A percentile compares a stretch with the other conserved stretches of the same genome.
phyloP scores from a whole-genome alignment of 2,113 vertebrate species.

The Sceloporus tristichus region DNA sequence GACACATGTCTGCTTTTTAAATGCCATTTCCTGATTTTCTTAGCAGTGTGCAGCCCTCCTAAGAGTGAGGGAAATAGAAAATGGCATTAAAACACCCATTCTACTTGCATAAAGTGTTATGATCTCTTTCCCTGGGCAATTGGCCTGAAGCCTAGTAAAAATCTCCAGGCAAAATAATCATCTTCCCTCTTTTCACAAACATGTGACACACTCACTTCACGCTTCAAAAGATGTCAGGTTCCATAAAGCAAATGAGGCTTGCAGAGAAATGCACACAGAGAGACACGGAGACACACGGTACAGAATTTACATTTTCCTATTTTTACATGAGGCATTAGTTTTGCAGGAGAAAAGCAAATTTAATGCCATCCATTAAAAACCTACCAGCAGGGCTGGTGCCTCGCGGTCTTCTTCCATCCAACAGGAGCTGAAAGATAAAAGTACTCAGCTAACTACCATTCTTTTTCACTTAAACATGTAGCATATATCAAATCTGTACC shows the following conservation, averaged over 20 bases:
- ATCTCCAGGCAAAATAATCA: neutral
- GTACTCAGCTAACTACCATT: neutral
- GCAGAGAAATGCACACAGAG: neutral
- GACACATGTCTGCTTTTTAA: neutral
- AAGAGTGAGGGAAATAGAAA: neutral
- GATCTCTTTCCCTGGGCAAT: neutral
- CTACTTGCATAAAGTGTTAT: too few relatives aligned
- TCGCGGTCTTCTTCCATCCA: constrained; percentile 17
- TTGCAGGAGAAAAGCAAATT: neutral
- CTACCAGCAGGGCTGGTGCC: constrained; percentile 21
- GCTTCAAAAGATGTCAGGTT: neutral
- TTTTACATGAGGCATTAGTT: constrained; percentile 16
- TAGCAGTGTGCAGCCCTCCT: neutral
- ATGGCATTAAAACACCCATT: neutral
- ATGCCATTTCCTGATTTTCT: neutral
- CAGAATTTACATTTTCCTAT: neutral
- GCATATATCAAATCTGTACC: neutral
- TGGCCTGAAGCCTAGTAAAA: neutral
- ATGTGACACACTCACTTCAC: neutral
- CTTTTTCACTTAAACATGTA: neutral
- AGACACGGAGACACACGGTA: too few relatives aligned
- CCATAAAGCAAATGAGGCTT: neutral
- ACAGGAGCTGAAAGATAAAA: constrained; percentile 20
- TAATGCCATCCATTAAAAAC: neutral
- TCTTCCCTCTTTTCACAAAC: neutral